Base-by-base conservation (phyloP, 2,113 vertebrate genomes). In the Hemibagrus wyckioides region DNA sequence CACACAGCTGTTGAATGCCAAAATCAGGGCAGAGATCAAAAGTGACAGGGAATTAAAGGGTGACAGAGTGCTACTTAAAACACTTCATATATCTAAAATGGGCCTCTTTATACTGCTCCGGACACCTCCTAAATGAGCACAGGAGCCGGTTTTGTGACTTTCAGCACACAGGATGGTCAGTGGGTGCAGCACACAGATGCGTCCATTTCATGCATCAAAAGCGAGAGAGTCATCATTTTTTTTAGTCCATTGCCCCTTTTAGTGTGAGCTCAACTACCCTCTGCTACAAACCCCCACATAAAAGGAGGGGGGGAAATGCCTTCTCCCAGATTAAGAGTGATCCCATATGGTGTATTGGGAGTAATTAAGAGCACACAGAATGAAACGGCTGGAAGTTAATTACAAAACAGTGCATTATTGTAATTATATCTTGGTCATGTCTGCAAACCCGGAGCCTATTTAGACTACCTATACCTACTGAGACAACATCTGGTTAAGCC, bases 321-420 rank as follows among this genome's bases (percentile, higher is more conserved):
- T 84, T 90, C 89, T 89, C 75, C 88, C 84, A 82, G 82, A 89
- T 91, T 90, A 91, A 86, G 84, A 86, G 73, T 89, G 86, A 89
- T 89, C 86, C 88, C 82, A 80, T 87, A 89, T 84, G 86, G 90
- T 88, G 76, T 87, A 88, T 87, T 75, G 23, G 15, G 61, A 89
- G 76, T 90, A 89, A 92, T 91, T 90, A 90, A 86, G 14, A 87
- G 61, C 90, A 48, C 77, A 88, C 67, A 84, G 81, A 77, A 87
- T 59, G 33, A 83, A 84, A 89, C 63, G 69, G 80, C 67, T 69
- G 56, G 84, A 90, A 85, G 82, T 89, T 91, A 91, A 89, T 91
- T 87, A 91, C 85, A 89, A 91, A 90, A 88, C 52, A 89, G 61
- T 84, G 77, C 65, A 91, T 90, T 89, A 69, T 4, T 79, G 83